Evolutionary conservation across 2,797 vertebrate genomes (phyloP).

Genomic region (Hydrophis major): DNA sequence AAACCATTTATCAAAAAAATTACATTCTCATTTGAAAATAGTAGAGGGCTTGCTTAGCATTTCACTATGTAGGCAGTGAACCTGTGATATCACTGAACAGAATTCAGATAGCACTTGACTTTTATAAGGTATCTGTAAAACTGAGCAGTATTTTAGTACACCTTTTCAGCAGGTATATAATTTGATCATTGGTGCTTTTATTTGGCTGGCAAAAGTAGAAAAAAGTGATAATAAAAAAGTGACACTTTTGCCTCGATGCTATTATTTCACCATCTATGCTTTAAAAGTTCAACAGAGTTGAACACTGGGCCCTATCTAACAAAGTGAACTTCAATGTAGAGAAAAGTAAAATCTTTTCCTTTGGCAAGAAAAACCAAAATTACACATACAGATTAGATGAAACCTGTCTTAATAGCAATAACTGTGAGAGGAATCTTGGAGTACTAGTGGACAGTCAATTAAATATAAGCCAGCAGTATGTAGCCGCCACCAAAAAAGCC

Average conservation of each 20-base stretch:
- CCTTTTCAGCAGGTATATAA: slow-evolving; percentile 40
- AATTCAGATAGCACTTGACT: slow-evolving; percentile 36
- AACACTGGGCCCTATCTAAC: too few relatives aligned
- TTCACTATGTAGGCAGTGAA: slow-evolving; percentile 4
- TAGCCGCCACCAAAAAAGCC: too few relatives aligned
- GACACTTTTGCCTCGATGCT: background rate
- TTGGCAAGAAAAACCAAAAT: too few relatives aligned
- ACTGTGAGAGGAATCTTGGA: too few relatives aligned
- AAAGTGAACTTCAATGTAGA: too few relatives aligned
- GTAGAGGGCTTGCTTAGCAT: slow-evolving; percentile 10
- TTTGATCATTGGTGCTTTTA: slow-evolving; percentile 29
- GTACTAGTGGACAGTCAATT: too few relatives aligned
- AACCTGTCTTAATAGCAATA: too few relatives aligned
- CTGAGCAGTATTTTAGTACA: slow-evolving; percentile 18
- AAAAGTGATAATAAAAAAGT: background rate
- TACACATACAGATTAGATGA: too few relatives aligned
- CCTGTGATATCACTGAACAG: slow-evolving; percentile 38
- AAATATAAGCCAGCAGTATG: too few relatives aligned
- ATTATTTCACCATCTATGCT: background rate
- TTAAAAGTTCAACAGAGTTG: background rate
- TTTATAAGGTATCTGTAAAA: slow-evolving; percentile 52
- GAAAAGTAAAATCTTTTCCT: too few relatives aligned
- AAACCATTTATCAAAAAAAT: slow-evolving; percentile 44
- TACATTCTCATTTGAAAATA: slow-evolving; percentile 31
- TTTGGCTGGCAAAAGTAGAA: slow-evolving; percentile 37